Conservation (phyloP, 2,797 vertebrate genomes). For the Gobionotothen gibberifrons region DNA sequence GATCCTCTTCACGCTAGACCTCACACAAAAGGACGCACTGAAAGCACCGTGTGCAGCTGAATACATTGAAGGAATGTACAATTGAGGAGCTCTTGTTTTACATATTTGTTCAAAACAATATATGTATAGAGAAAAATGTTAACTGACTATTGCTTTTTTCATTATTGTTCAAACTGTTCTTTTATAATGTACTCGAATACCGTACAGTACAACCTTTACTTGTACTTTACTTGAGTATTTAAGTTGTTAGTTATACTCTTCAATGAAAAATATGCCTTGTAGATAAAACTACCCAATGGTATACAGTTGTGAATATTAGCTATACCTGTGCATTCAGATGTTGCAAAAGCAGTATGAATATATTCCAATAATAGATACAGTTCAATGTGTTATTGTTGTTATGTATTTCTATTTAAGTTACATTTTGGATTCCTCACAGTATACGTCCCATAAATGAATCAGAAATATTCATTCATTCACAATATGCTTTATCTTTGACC, state of each 20-base stretch:
- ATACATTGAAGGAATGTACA: conserved; percentile 37
- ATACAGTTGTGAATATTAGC: neutral
- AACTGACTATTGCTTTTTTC: neutral
- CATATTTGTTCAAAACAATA: conserved; percentile 17
- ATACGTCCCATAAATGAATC: neutral
- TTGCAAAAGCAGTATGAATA: neutral
- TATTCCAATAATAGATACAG: neutral
- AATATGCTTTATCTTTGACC: too few relatives aligned
- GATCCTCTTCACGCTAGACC: conserved; percentile 67
- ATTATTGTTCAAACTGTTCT: neutral
- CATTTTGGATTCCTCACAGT: neutral
- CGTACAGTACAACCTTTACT: neutral
- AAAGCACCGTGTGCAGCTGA: conserved; percentile 49
- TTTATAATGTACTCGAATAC: neutral
- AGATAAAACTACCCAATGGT: neutral
- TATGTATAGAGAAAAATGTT: conserved; percentile 34
- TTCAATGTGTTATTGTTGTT: neutral
- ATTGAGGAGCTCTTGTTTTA: conserved; percentile 33
- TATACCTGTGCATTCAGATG: neutral
- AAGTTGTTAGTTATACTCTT: neutral
- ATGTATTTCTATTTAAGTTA: neutral
- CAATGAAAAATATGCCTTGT: neutral
- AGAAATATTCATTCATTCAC: neutral
- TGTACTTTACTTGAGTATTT: neutral
- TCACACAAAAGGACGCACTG: conserved; percentile 56